These are phyloP conservation scores for Patella depressa DNA, from an alignment of 2,888 invertebrate species.

Conservation along the genomic window DNA sequence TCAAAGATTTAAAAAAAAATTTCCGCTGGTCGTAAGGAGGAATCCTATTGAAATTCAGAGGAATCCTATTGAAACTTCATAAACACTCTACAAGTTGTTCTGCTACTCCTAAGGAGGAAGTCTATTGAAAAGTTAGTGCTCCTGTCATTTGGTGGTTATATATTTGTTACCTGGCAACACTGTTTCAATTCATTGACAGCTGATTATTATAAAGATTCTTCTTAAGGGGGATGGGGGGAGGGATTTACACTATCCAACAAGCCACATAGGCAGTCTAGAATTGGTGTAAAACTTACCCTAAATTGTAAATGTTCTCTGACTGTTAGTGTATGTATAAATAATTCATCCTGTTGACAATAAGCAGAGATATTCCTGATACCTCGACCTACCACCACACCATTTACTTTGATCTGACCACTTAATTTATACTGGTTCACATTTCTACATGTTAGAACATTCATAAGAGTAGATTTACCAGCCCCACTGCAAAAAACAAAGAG, in stretches of 20 bases:
- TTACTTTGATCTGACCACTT: conserved; percentile 72
- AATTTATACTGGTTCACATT: conserved; percentile 74
- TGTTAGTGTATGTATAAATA: conserved; percentile 91
- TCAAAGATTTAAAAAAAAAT: too few species aligned
- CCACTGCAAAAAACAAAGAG: conserved; percentile 74
- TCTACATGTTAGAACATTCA: conserved; percentile 89
- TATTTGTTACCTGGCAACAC: conserved; percentile 7
- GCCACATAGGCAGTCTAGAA: not conserved
- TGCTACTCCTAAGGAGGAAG: too few species aligned
- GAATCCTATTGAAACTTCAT: too few species aligned
- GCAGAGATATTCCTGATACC: conserved; percentile 77
- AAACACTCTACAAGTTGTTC: too few species aligned
- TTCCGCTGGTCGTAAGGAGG: too few species aligned
- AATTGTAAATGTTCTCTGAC: conserved; percentile 90
- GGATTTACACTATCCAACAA: not conserved
- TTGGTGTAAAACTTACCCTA: conserved; percentile 77
- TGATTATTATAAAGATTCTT: not conserved
- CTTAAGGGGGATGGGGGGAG: too few species aligned
- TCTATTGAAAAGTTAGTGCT: too few species aligned
- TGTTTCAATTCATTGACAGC: not conserved
- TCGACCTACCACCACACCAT: conserved; percentile 76
- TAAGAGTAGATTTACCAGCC: conserved; percentile 93
- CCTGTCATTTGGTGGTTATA: too few species aligned
- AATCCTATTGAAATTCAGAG: too few species aligned
- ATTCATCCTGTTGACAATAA: conserved; percentile 94